A percentile compares a stretch with the other conserved stretches of the same genome.
These are phyloP conservation scores for Carterocephalus palaemon DNA, from an alignment of 2,888 invertebrate species.

Conservation along the genomic window DNA sequence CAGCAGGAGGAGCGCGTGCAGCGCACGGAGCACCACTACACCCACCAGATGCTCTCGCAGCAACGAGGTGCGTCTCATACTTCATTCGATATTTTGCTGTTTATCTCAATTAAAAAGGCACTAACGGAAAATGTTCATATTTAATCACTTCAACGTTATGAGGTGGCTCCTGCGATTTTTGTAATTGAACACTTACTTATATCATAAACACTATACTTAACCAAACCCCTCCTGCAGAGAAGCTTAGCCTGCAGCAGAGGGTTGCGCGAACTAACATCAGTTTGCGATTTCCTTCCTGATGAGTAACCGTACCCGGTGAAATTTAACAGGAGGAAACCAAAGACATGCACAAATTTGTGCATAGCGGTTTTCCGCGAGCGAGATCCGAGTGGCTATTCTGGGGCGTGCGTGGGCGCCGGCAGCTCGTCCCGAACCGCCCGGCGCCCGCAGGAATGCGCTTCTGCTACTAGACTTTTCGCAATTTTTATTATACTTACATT, in stretches of 20 bases:
- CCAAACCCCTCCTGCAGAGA: too few relatives aligned
- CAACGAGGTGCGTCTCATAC: conserved; percentile 83
- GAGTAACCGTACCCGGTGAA: conserved; percentile 35
- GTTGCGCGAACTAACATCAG: conserved; percentile 39
- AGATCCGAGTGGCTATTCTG: conserved; percentile 69
- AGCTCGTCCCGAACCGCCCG: conserved; percentile 36
- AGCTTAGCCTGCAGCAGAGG: conserved; percentile 34
- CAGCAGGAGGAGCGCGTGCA: conserved; percentile 65
- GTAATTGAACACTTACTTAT: conserved; percentile 23
- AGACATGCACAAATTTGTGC: conserved; percentile 64
- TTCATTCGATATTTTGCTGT: conserved; percentile 1
- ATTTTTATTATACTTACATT: conserved; percentile 43
- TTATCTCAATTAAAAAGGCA: too few relatives aligned
- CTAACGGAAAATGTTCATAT: too few relatives aligned
- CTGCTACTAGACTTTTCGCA: conserved; percentile 43
- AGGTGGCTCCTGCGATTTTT: conserved; percentile 34
- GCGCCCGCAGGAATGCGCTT: conserved; percentile 45
- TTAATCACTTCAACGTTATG: conserved; percentile 11
- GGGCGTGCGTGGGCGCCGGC: conserved; percentile 51
- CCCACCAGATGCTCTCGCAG: conserved; percentile 86
- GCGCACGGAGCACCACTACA: conserved; percentile 87
- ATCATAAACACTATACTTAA: conserved; percentile 30
- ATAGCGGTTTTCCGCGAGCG: conserved; percentile 70
- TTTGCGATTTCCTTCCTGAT: conserved; percentile 50
- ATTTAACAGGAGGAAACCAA: conserved; percentile 49